Conservation (phyloP, 2,113 vertebrate species). For the Phrynosoma blainvillii region DNA sequence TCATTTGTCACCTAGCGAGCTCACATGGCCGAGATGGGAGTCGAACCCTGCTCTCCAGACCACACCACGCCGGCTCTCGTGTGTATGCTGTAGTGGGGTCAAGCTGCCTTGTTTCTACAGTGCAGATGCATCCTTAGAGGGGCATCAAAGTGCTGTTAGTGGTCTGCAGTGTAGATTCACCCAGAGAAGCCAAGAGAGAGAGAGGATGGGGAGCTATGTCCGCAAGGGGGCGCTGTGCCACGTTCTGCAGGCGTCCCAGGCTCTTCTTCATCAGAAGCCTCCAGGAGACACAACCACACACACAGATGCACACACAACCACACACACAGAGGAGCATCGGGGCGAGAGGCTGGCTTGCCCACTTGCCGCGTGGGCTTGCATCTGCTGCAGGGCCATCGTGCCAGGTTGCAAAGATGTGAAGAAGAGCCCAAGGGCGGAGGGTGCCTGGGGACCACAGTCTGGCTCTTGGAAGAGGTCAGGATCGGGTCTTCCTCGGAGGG, state of each 20-base stretch:
- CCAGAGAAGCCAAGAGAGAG: not conserved
- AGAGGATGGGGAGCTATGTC: too few relatives aligned
- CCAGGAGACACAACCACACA: not conserved
- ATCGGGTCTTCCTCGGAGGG: not conserved
- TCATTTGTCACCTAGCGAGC: too few relatives aligned
- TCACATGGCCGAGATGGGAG: too few relatives aligned
- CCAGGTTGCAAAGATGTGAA: slow-evolving; percentile 27
- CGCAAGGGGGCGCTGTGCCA: slow-evolving; percentile 7
- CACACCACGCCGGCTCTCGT: too few relatives aligned
- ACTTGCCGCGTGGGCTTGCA: slow-evolving; percentile 24
- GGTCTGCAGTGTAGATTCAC: too few relatives aligned
- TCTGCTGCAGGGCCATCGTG: slow-evolving; percentile 5
- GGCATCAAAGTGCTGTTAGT: too few relatives aligned
- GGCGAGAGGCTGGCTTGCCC: not conserved
- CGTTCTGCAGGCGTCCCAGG: not conserved
- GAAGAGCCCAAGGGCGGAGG: not conserved
- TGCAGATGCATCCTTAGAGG: too few relatives aligned
- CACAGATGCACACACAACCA: not conserved
- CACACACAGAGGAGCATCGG: not conserved
- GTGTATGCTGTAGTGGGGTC: too few relatives aligned
- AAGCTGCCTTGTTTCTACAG: too few relatives aligned
- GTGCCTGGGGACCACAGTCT: not conserved
- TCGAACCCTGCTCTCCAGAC: too few relatives aligned
- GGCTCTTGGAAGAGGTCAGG: not conserved
- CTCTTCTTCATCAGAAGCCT: not conserved